Evolutionary conservation across 30 jellyfish, hydroid and myxozoan genomes (phyloP), one percentile per base, ranked within the genome.

Genomic region (Turritopsis dohrnii): DNA sequence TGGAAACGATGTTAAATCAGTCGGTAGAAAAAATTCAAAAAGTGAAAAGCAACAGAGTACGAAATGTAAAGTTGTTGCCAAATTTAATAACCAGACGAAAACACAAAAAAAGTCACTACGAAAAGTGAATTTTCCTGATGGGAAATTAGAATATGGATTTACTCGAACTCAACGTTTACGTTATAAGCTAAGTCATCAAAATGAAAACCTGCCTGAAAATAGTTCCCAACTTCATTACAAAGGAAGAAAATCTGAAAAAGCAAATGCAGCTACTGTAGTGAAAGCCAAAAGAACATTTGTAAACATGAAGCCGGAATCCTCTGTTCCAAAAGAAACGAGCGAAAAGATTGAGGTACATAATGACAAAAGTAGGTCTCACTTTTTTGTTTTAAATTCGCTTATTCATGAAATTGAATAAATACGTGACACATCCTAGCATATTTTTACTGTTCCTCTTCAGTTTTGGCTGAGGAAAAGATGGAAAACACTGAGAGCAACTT

Each of bases 101-200:
- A 9, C 60, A 0, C 52, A 26, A 16, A 30, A 74, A 16, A 29
- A 74, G 9, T 16, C 17, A 23, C 16, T 24, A 7, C 7, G 27
- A 74, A 74, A 72, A 72, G 81, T 72, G 18, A 18, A 16, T 74
- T 74, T 30, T 74, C 22, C 77, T 27, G 22, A 23, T 69, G 65
- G 41, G 20, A 29, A 26, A 71, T 74, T 74, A 74, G 26, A 16
- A 24, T 74, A 74, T 21, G 83, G 83, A 17, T 74, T 74, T n/a
- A 74, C 83, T n/a, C 73, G 83, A 23, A 74, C 83, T 0, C 83
- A 74, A 74, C 28, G 24, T 72, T 30, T 74, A 26, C 53, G 83
- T n/a, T 74, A 74, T 74, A 29, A 26, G n/a, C 9, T 74, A 29
- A 74, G 29, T n/a, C 76, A 66, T 66, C 76, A 66, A 66, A 25